Conservation (phyloP, 2,888 invertebrate genomes). For the Glaucopsyche alexis region DNA sequence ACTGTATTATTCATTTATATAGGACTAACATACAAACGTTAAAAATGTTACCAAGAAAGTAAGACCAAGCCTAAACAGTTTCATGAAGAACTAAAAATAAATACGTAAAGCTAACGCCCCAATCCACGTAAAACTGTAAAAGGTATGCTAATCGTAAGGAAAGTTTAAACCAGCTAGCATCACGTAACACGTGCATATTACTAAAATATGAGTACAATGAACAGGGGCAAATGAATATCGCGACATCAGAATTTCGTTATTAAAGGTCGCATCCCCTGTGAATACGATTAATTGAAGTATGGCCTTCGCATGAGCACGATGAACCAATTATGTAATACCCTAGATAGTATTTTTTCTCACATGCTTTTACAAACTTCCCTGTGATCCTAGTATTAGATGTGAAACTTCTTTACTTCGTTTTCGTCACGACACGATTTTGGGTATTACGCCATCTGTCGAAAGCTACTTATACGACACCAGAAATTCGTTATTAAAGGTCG, state of each 20-base stretch:
- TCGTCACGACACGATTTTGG: too few relatives aligned
- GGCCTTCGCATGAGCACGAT: conserved; percentile 22
- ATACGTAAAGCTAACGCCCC: background rate
- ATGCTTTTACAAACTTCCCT: background rate
- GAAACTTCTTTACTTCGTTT: background rate
- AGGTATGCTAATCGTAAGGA: background rate
- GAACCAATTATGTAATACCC: conserved; percentile 16
- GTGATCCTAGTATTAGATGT: background rate
- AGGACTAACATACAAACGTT: too few relatives aligned
- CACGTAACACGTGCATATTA: conserved; percentile 4
- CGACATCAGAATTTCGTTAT: conserved; percentile 34
- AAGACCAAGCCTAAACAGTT: too few relatives aligned
- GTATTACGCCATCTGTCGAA: too few relatives aligned
- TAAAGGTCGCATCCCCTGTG: conserved; percentile 33
- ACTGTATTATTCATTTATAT: too few relatives aligned
- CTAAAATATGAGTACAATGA: conserved; percentile 13
- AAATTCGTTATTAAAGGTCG: conserved; percentile 36
- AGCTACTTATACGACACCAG: too few relatives aligned
- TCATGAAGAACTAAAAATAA: background rate
- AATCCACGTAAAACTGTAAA: background rate
- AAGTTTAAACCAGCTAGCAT: background rate
- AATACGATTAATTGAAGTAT: conserved; percentile 36
- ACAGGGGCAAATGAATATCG: conserved; percentile 29
- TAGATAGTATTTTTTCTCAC: conserved; percentile 14
- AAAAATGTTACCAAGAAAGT: too few relatives aligned